Evolutionary conservation across 1,140 invertebrate genomes (phyloP), one percentile per base, ranked within the genome.

Genomic region (Aphaenogaster ashmeadi): DNA sequence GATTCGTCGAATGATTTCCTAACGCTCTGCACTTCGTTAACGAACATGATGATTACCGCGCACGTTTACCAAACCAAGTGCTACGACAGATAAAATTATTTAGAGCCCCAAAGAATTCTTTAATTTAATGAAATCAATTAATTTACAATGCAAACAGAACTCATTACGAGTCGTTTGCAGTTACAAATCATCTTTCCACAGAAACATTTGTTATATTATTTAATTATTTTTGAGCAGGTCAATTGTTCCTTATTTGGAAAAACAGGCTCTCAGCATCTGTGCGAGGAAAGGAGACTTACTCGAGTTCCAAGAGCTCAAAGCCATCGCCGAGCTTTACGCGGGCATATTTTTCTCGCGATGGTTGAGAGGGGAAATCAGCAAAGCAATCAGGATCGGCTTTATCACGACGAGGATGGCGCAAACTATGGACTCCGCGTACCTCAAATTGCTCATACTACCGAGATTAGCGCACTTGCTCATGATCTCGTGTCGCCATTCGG

Each of bases 1-100:
- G 87, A 93, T 9, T 94, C 95, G 0, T 95, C 95, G 60, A 95
- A 93, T 9, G 95, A 96, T 88, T 96, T 97, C 80, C 88, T 94
- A 18, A 88, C 95, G 0, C 90, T 97, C 0, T 96, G 96, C 75
- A 93, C 93, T 5, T 94, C 95, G 9, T 96, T 96, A 79, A 94
- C 94, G 0, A 96, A 96, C 66, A 95, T 97, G 94, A 95, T 97
- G 33, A 69, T 92, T 0, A 93, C 87, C 0, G 93, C 93, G 2
- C 91, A 94, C 44, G 90, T 87, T 33, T 90, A 93, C 47, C 87
- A 90, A 67, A 91, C 88, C 15, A 89, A 90, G 66, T 91, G 89
- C 56, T 56, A 93, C 3, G 81, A 6, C 7, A 80, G 44, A 71
- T 89, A 9, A 86, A 74, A 71, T 58, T 1, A 86, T n/a, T 44